phyloP scores from a whole-genome alignment of 2,888 invertebrate genomes.

The Chaitophorus viminalis region DNA sequence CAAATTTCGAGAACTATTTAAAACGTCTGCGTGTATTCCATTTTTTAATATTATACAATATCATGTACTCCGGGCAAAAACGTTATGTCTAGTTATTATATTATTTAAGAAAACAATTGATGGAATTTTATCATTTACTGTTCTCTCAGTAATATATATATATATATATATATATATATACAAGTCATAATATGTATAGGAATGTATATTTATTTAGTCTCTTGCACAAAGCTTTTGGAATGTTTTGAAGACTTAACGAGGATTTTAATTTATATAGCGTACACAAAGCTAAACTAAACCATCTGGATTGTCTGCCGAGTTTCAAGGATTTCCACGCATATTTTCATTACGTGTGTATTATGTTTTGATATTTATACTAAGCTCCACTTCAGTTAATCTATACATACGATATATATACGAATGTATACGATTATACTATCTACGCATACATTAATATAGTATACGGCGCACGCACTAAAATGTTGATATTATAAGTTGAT shows the following conservation, averaged over 20 bases:
- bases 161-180: too few species aligned
- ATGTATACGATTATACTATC: too few species aligned
- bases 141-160: not conserved
- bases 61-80: not conserved
- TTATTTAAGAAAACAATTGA: not conserved
- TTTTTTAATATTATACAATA: not conserved
- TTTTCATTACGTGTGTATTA: not conserved
- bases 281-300: not conserved
- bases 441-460: too few species aligned
- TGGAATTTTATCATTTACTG: not conserved
- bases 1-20: not conserved
- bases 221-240: not conserved
- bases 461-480: not conserved
- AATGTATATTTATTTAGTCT: not conserved
- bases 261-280: conserved; percentile 28
- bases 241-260: not conserved
- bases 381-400: not conserved
- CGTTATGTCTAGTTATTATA: not conserved
- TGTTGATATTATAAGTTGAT: not conserved
- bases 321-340: not conserved
- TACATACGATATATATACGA: too few species aligned
- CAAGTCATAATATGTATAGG: too few species aligned
- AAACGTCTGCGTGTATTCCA: not conserved
- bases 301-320: not conserved
- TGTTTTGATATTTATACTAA: not conserved